Evolutionary conservation across 2,888 invertebrate species (phyloP), one percentile per base, ranked within the genome.

Genomic region (Aradus depressus): DNA sequence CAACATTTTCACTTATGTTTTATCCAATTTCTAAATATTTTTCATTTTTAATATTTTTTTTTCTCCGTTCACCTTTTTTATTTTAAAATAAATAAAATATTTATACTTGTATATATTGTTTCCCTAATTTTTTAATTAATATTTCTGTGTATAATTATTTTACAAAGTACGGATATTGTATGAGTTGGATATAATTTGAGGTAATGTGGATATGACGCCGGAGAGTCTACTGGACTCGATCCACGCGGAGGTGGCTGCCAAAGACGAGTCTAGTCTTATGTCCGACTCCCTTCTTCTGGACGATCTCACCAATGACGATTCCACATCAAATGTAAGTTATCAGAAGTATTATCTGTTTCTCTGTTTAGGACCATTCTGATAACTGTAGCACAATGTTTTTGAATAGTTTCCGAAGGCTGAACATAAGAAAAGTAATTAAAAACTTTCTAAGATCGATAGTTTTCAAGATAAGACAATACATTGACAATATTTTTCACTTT

Each of bases 221-320:
- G 59, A 55, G 35, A 50, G 49, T 32, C 47, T 59, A 10, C 35
- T 59, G 45, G 53, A 56, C 41, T 54, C 48, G 12, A 58, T 56
- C 42, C 56, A 57, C 44, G 54, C 51, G n/a, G 52, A 56, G 51
- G 55, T 57, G 18, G 47, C 47, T 12, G 44, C 53, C 4, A 55
- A 55, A 52, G 50, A 43, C 22, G 56, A 54, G 26, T 44, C 54
- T 3, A 31, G 23, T 6, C 26, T 56, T 16, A 21, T 56, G 4
- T 43, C 32, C 12, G 54, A 56, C 41, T 50, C 51, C 6, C 45
- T 56, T n/a, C 39, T 55, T 16, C 51, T 55, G 4, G 53, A 54
- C 14, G 56, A 56, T 32, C 50, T 54, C 14, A 52, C 54, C 5
- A 50, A 50, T 44, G 54, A 56, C 34, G 56, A 55, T 42, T 37